Conservation (phyloP, 2,797 vertebrate genomes). For the Pipistrellus pygmaeus region DNA sequence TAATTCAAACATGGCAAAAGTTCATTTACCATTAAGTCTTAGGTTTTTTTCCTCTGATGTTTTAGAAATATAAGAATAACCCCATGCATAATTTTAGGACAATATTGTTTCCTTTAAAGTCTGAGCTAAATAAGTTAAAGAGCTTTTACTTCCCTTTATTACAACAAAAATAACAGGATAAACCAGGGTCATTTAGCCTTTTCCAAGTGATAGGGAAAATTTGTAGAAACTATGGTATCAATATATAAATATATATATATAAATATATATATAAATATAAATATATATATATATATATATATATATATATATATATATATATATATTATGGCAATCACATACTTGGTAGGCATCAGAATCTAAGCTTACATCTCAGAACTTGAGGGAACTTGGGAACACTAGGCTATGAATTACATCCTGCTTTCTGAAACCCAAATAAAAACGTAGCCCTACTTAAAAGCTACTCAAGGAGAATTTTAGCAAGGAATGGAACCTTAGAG, state of each 20-base stretch:
- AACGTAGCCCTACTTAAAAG: neutral
- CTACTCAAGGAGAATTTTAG: neutral
- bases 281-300: neutral
- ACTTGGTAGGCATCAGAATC: neutral
- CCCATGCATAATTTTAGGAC: neutral
- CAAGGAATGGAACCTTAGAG: neutral
- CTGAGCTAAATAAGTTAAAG: neutral
- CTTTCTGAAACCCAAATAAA: constrained; percentile 14
- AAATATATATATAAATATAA: neutral
- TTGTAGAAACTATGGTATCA: neutral
- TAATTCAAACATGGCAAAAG: neutral
- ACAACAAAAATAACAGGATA: neutral
- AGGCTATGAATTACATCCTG: neutral
- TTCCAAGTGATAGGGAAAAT: neutral
- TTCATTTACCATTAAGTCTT: neutral
- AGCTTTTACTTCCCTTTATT: neutral
- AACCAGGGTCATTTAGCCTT: neutral
- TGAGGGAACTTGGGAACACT: neutral
- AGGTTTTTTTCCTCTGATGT: neutral
- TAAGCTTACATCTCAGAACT: neutral
- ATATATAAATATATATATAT: neutral
- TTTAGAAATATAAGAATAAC: neutral
- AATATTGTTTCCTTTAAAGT: neutral
- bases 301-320: neutral
- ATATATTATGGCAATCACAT: neutral